Evolutionary conservation across 2,113 vertebrate genomes (phyloP), one percentile per base, ranked within the genome.

Genomic region (Takifugu flavidus): DNA sequence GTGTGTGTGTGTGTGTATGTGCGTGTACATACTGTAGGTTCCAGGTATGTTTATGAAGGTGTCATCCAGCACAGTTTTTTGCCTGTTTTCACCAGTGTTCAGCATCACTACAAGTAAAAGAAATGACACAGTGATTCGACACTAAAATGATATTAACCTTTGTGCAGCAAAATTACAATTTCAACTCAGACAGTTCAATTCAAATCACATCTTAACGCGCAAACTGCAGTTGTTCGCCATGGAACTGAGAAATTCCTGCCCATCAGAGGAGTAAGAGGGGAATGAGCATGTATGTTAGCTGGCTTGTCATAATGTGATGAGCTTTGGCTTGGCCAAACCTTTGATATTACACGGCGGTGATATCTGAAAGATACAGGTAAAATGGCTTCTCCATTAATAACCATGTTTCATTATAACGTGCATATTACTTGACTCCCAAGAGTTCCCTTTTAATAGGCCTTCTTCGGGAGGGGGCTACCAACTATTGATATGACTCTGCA

Each of bases 331-430:
- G 75, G 84, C 72, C 77, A 88, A 90, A 89, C 86, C 87, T 88
- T 79, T 87, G 89, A 90, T 87, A 90, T 90, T 89, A 92, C 89
- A 90, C 68, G 88, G 87, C 82, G 80, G 84, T 78, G 82, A 89
- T 90, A 89, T 90, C 90, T 87, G 89, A 91, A 90, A 91, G 90
- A 92, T 92, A 90, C 87, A 86, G 87, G 85, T 88, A 85, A 86
- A 91, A 92, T 91, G 83, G 87, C 85, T 91, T 85, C 88, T 88
- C 87, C 85, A 87, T 91, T 92, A 92, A 92, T 92, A 92, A 87
- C 90, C 85, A 88, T 80, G 89, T 91, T 92, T 92, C 91, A 92
- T 92, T 92, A 92, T 92, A 91, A 89, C 90, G 91, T 91, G 90
- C 88, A 92, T 92, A 92, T 92, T 90, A 87, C 89, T 89, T 89